Conservation (phyloP, 2,113 vertebrate genomes). For the Toxotes chatareus region DNA sequence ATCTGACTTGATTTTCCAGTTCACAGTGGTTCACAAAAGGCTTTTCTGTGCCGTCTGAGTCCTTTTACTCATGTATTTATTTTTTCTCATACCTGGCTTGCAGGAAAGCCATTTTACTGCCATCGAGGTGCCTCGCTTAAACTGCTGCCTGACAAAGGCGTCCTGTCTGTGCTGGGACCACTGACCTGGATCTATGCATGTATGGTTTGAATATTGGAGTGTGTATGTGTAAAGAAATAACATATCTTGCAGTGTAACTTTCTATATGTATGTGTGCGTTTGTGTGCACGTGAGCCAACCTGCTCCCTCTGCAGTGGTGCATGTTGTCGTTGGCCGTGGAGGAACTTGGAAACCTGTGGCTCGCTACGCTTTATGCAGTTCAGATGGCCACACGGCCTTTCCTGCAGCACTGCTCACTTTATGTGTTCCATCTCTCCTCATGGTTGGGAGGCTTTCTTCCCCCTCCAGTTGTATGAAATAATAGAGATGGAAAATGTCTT, state of each 20-base stretch:
- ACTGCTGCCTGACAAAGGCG: slow-evolving; percentile 39
- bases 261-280: not conserved
- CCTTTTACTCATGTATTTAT: slow-evolving; percentile 38
- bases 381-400: slow-evolving; percentile 48
- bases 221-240: not conserved
- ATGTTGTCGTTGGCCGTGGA: slow-evolving; percentile 56
- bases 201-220: not conserved
- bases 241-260: too few relatives aligned
- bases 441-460: slow-evolving; percentile 53
- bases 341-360: slow-evolving; percentile 44
- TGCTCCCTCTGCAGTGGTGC: slow-evolving; percentile 17
- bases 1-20: slow-evolving; percentile 25
- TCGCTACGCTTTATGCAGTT: slow-evolving; percentile 57
- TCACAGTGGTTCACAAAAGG: slow-evolving; percentile 24
- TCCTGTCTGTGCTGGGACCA: slow-evolving; percentile 34
- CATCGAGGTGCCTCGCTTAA: slow-evolving; percentile 5
- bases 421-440: slow-evolving; percentile 52
- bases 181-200: slow-evolving; percentile 38
- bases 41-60: slow-evolving; percentile 20
- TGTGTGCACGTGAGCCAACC: slow-evolving; percentile 5
- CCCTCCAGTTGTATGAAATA: slow-evolving; percentile 54
- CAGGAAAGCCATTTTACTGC: slow-evolving; percentile 31
- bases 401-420: slow-evolving; percentile 41
- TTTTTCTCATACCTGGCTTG: slow-evolving; percentile 44
- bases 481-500: slow-evolving; percentile 60